Conservation (phyloP, 2,888 invertebrate genomes). For the Monoplex corrugatus region DNA sequence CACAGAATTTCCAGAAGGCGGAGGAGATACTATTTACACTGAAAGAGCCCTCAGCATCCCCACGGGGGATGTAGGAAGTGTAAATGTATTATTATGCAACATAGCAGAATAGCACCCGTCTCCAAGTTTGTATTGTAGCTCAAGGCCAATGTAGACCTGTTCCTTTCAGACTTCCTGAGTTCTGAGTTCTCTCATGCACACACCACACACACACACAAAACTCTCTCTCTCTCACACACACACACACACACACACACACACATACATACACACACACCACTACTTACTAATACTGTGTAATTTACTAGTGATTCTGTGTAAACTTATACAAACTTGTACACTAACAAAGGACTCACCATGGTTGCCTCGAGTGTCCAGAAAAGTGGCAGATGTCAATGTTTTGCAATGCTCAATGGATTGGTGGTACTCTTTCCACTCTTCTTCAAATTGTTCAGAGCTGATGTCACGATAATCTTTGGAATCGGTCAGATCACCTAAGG, state of each 20-base stretch:
- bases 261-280: not conserved
- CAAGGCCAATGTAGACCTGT: too few relatives aligned
- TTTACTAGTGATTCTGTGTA: too few relatives aligned
- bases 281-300: not conserved
- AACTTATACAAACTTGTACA: not conserved
- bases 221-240: not conserved
- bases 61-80: too few relatives aligned
- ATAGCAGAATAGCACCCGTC: too few relatives aligned
- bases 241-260: constrained; percentile 2
- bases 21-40: too few relatives aligned
- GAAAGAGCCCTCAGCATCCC: too few relatives aligned
- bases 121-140: too few relatives aligned
- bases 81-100: too few relatives aligned
- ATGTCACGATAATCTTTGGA: constrained; percentile 90
- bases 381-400: constrained; percentile 85
- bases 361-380: constrained; percentile 95
- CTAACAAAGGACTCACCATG: constrained; percentile 86
- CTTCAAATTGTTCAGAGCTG: constrained; percentile 90
- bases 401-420: constrained; percentile 84
- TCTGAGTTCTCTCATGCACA: constrained; percentile 3
- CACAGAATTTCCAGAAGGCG: too few relatives aligned
- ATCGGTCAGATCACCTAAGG: constrained; percentile 92
- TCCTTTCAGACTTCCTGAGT: too few relatives aligned
- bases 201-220: constrained; percentile 5
- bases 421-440: constrained; percentile 92